phyloP scores from a whole-genome alignment of 35 echinoderm and acorn worm species.

The Patiria miniata region DNA sequence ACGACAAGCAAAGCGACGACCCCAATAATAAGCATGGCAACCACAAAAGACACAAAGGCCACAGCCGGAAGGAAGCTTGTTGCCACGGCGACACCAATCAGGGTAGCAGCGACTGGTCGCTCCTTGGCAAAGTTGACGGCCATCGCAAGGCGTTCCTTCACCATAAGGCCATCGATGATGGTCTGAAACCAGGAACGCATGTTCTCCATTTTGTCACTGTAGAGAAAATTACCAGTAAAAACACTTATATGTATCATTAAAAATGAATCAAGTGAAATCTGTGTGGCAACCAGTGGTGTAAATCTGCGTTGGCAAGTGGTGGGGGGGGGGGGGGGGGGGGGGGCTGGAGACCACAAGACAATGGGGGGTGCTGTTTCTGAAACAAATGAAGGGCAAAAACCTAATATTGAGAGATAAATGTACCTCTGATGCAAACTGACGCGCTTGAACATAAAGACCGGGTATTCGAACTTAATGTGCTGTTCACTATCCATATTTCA shows the following conservation, averaged over 20 bases:
- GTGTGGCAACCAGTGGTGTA: no score
- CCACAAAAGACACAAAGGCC: conserved; percentile 4
- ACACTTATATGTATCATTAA: not conserved
- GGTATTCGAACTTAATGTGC: no score
- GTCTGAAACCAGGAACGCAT: not conserved
- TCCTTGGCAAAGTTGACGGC: not conserved
- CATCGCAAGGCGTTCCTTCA: not conserved
- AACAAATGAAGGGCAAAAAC: not conserved
- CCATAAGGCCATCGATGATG: not conserved
- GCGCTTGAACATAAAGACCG: no score
- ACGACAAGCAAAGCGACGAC: not conserved
- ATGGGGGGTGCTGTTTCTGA: not conserved
- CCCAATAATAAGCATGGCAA: not conserved
- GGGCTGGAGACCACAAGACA: not conserved
- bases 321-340: not conserved
- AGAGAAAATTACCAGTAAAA: not conserved
- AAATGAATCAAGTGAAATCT: no score
- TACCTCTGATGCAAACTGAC: not conserved
- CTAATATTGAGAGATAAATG: not conserved
- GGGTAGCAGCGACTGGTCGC: not conserved
- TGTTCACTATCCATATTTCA: no score
- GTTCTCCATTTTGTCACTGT: not conserved
- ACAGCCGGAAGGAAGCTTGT: conserved; percentile 13
- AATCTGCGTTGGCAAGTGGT: no score
- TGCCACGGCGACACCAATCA: conserved; percentile 2